Conservation (phyloP, 2,113 vertebrate species). For the Neofelis nebulosa region DNA sequence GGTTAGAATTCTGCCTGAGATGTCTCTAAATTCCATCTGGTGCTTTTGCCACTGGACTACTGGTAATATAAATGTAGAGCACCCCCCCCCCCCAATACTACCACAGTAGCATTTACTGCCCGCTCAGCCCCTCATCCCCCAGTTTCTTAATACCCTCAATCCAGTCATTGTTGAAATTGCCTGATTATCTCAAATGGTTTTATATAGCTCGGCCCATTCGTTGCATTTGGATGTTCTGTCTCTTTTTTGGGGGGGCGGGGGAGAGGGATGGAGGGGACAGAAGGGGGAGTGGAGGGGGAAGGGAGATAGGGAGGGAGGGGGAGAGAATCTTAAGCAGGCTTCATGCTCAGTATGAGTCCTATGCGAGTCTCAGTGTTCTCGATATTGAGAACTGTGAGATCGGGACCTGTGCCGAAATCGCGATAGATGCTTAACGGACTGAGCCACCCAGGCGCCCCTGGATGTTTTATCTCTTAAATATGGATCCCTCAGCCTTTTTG, state of each 20-base stretch:
- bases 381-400: too few species aligned
- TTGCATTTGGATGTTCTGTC: neutral
- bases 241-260: neutral
- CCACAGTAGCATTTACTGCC: neutral
- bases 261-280: too few species aligned
- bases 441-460: neutral
- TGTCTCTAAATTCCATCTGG: neutral
- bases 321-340: too few species aligned
- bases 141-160: neutral
- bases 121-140: too few species aligned
- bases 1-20: neutral
- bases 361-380: too few species aligned
- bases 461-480: neutral
- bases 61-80: neutral
- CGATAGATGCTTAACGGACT: too few species aligned
- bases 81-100: fast-evolving
- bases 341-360: too few species aligned
- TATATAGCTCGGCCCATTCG: neutral
- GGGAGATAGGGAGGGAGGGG: too few species aligned
- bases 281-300: too few species aligned
- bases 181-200: neutral
- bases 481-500: neutral
- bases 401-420: too few species aligned
- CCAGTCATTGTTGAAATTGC: neutral
- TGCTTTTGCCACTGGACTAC: neutral